phyloP scores from a whole-genome alignment of 2,113 vertebrate genomes.

The Gnathonemus longibarbis region DNA sequence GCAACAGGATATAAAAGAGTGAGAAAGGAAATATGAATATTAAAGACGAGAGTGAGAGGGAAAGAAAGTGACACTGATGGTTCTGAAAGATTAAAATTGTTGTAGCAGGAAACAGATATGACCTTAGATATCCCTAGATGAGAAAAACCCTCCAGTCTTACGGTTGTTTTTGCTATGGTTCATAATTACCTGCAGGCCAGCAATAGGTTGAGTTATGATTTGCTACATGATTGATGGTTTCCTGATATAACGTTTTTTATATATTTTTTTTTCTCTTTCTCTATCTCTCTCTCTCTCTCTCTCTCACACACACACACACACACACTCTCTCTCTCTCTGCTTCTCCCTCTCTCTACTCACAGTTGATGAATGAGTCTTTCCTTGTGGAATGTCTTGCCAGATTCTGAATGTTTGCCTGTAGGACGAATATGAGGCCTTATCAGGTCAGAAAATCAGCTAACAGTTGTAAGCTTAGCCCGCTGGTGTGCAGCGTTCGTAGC shows the following conservation, averaged over 20 bases:
- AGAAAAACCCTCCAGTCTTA: slow-evolving; percentile 7
- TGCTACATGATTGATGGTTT: slow-evolving; percentile 19
- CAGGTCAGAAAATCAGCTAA: slow-evolving; percentile 16
- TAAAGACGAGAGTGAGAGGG: neutral
- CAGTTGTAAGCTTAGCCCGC: neutral
- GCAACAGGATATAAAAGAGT: slow-evolving; percentile 18
- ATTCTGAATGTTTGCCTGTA: slow-evolving; percentile 9
- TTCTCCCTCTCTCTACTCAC: neutral
- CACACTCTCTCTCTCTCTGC: neutral
- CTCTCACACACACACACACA: neutral
- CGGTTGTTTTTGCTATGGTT: slow-evolving; percentile 16
- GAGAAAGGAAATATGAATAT: neutral
- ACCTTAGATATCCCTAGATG: slow-evolving; percentile 21
- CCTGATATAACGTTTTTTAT: neutral
- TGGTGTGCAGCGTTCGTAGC: neutral
- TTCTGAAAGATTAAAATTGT: slow-evolving; percentile 19
- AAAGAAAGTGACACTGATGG: slow-evolving; percentile 2
- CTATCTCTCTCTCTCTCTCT: neutral
- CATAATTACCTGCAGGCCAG: slow-evolving; percentile 23
- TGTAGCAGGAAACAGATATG: slow-evolving; percentile 21
- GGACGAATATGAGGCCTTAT: neutral
- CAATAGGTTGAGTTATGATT: slow-evolving; percentile 6
- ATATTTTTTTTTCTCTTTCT: neutral
- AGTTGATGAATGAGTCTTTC: slow-evolving; percentile 4
- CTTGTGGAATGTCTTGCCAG: slow-evolving; percentile 12